Conservation (phyloP, 2,113 vertebrate genomes). For the Setophaga kirtlandii region DNA sequence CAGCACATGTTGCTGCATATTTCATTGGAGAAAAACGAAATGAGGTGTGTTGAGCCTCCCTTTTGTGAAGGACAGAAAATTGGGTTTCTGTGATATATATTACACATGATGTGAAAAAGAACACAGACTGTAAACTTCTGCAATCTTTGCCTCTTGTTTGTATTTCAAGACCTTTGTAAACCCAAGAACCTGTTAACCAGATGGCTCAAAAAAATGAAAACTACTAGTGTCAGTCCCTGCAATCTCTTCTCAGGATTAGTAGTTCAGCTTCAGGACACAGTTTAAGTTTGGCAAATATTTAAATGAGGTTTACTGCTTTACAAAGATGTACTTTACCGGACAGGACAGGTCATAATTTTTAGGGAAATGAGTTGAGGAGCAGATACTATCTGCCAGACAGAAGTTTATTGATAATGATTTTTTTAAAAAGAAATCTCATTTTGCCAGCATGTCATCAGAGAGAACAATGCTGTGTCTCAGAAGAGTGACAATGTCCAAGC, state of each 20-base stretch:
- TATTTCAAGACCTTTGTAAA: background rate
- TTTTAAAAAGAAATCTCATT: background rate
- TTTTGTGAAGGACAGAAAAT: background rate
- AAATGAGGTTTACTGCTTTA: background rate
- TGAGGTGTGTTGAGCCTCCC: slow-evolving; percentile 77
- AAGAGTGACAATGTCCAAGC: background rate
- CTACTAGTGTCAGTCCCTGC: background rate
- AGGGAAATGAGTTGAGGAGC: background rate
- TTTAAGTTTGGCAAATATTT: background rate
- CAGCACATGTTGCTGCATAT: slow-evolving; percentile 91
- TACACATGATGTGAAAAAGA: background rate
- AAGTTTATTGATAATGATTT: background rate
- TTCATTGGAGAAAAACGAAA: slow-evolving; percentile 96
- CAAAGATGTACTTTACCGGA: background rate
- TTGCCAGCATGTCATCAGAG: background rate
- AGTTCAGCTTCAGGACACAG: background rate
- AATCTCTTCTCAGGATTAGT: background rate
- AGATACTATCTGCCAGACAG: background rate
- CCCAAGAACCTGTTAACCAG: background rate
- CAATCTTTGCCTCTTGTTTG: background rate
- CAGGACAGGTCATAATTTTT: background rate
- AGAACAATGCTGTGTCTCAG: background rate
- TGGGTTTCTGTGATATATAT: background rate
- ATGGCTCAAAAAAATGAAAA: background rate
- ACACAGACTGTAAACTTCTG: background rate